Base-by-base conservation (phyloP, 1,140 invertebrate species). In the Drosophila takahashii region DNA sequence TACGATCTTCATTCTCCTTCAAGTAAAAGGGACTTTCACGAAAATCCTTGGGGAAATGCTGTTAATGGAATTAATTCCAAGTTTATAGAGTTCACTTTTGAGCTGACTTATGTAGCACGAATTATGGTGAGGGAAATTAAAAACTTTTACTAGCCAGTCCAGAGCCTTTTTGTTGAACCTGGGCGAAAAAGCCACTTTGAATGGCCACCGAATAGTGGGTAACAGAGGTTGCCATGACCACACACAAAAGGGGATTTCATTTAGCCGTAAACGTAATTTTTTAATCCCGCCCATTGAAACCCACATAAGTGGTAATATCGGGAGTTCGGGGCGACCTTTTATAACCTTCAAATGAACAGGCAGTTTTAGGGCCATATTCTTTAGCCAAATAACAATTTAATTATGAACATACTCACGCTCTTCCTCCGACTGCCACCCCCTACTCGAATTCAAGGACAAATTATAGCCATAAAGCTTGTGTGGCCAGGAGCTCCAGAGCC, bases 341-440 rank as follows among this genome's bases (percentile, higher is more conserved):
- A 70, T 70, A 79, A 89, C 83, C 83, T 89, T 74, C 41, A 87
- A 86, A 86, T 87, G 83, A 76, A 79, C 66, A 72, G 39, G 58
- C 83, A 81, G 60, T 75, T 85, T 77, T 65, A 39, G 73, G 45
- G 36, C 61, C 62, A 62, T 47, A 41, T 60, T 80, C 62, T 47
- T 48, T 41, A 47, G 66, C 75, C 70, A 81, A 87, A 79, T 79
- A 86, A 79, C 69, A 79, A 79, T 86, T 86, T 86, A 87, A 86
- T 86, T 86, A 86, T 87, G 79, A 87, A 76, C 70, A 78, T 64
- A 42, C 51, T 27, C 44, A 32, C 36, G 16, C 39, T 9, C 13
- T 9, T 27, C 29, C 29, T 15, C 26, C 16, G n/a, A 47, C 15
- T 15, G 3, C 9, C 27, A 9, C 52, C 11, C 15, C 47, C 59